Conservation (phyloP, 2,113 vertebrate genomes). For the Rhynchopsitta pachyrhyncha region DNA sequence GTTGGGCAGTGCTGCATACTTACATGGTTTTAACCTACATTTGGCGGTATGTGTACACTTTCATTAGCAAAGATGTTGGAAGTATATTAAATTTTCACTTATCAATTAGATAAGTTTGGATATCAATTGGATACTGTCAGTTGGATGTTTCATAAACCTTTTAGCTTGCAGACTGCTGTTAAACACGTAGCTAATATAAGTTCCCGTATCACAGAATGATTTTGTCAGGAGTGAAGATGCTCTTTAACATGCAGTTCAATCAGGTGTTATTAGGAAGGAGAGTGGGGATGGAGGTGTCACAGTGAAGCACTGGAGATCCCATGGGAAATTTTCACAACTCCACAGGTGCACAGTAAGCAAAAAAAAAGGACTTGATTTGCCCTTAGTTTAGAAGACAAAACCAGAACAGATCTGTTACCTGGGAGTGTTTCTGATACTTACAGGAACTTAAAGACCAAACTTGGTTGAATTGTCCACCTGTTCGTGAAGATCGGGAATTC, state of each 20-base stretch:
- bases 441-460: slow-evolving; percentile 13
- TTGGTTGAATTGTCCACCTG: background rate
- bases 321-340: background rate
- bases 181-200: background rate
- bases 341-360: background rate
- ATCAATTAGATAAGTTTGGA: background rate
- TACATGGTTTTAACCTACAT: background rate
- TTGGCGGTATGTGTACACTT: background rate
- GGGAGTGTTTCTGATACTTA: background rate
- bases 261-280: background rate
- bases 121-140: background rate
- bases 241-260: background rate
- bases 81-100: background rate
- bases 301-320: background rate
- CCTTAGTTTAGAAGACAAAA: background rate
- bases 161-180: background rate
- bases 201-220: background rate
- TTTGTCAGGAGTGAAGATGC: background rate
- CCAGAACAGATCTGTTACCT: background rate
- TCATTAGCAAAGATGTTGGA: background rate
- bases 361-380: background rate
- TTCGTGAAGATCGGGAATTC: background rate
- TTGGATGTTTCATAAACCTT: background rate
- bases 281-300: background rate
- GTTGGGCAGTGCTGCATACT: background rate